These are phyloP conservation scores for Leptothorax acervorum DNA, from an alignment of 2,888 invertebrate genomes.

Conservation along the genomic window DNA sequence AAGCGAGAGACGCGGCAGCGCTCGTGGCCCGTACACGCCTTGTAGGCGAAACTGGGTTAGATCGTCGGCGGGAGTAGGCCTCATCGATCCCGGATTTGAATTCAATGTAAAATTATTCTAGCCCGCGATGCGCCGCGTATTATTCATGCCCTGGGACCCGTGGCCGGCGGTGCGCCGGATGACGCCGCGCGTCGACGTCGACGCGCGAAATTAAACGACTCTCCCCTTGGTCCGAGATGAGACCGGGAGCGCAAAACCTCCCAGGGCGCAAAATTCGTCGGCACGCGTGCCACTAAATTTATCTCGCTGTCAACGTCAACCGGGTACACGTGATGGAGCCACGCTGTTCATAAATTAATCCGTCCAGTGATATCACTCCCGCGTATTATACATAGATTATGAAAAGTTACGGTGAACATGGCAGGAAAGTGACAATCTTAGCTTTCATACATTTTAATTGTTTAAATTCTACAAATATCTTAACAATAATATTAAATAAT, in stretches of 20 bases:
- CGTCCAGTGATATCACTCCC: not conserved
- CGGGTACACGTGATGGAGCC: conserved; percentile 23
- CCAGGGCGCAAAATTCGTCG: conserved; percentile 24
- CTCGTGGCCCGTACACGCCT: conserved; percentile 63
- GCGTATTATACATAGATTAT: conserved; percentile 5
- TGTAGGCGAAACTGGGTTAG: conserved; percentile 74
- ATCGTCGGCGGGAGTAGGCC: conserved; percentile 70
- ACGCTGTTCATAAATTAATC: conserved; percentile 38
- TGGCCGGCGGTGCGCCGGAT: conserved; percentile 4
- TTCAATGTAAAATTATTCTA: conserved; percentile 72
- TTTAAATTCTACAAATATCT: not conserved
- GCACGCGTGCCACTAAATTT: conserved; percentile 37
- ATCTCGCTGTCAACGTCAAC: not conserved
- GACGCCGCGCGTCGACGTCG: conserved; percentile 55
- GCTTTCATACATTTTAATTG: not conserved
- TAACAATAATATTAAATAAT: not conserved
- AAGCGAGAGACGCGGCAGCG: conserved; percentile 39
- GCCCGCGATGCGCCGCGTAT: conserved; percentile 61
- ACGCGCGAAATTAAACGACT: conserved; percentile 53
- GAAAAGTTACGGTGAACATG: not conserved
- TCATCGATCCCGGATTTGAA: conserved; percentile 75
- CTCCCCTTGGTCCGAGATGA: not conserved
- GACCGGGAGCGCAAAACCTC: not conserved
- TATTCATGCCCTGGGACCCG: conserved; percentile 65
- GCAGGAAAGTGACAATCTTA: not conserved